Base-by-base conservation (phyloP, 1,140 invertebrate genomes). In the Euura saliciscinereae region DNA sequence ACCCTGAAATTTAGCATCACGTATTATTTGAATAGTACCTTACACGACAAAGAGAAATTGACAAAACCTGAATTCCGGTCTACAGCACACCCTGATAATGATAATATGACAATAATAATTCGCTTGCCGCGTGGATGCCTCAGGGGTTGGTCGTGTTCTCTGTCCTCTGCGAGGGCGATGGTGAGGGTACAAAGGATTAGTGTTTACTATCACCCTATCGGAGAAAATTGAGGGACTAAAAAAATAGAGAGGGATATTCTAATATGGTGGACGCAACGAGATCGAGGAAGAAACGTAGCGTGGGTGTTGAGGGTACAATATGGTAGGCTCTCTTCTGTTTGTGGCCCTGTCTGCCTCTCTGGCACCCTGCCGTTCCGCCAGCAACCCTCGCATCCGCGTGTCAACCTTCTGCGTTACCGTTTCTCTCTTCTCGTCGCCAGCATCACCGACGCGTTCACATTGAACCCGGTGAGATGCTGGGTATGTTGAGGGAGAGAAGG, bases 41-140 rank as follows among this genome's bases (percentile, higher is more conserved):
- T 28, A 28, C 28, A 28, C 28, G 28, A 28, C 28, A 28, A 28
- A 28, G 28, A 28, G 28, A 28, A 28, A 28, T 28, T 28, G 28
- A 28, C 28, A 28, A 28, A 28, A 0, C 8, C 51, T 59, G 5
- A 6, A 59, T 59, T 59, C 51, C 51, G 51, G 28, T 28, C 28
- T 28, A 28, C 28, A 28, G 28, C 28, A 28, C 28, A 28, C 28
- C 28, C 28, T 28, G 28, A 59, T 59, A 59, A 59, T 59, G 51
- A 59, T 59, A n/a, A 59, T 59, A n/a, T 28, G 28, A 59, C 13
- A 59, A 59, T 59, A 59, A 59, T 59, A 59, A 59, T 59, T 59
- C 8, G 13, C 51, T 8, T n/a, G 51, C 10, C 51, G 13, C 51
- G 51, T 59, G 51, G 51, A 59, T 59, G 51, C 8, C 6, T 6